Evolutionary conservation across 2,113 vertebrate genomes (phyloP), one percentile per base, ranked within the genome.

Genomic region (Caloenas nicobarica): DNA sequence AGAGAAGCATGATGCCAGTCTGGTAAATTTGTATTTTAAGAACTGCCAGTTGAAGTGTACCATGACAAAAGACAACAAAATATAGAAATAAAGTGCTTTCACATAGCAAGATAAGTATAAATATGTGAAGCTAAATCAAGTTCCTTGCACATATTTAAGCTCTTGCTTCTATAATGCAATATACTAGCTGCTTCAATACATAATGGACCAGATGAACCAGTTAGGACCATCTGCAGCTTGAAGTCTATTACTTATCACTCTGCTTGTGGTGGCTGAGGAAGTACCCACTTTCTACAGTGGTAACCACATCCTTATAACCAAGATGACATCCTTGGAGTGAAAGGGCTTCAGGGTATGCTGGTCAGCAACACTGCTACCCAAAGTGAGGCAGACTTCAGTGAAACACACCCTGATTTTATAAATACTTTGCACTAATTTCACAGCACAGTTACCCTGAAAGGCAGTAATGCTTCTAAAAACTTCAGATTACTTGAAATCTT

Each of bases 381-480:
- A 40, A 57, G 5, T 13, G 16, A 85, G 13, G 14, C 2, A 74
- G 16, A 71, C 14, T 25, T 10, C 11, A 65, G 17, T 21, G 44
- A 66, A 78, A 73, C 2, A 24, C 3, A 33, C 21, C 15, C 46
- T n/a, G 0, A 2, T 50, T 81, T 21, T 22, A 40, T 7, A 70
- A 46, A 68, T 26, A 69, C 11, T 10, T 60, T 14, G 15, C 23
- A 77, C 38, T 51, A 11, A 46, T 51, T 62, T 64, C 19, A 69
- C 11, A 74, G 19, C 31, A 71, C 36, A 56, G 29, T 11, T 34
- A 48, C 10, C 5, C 34, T 80, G 62, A 82, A 62, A 76, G 23
- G 6, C 23, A 61, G 18, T 12, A 15, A 58, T 0, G 0, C 12
- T 31, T 50, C 4, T 33, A 61, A 48, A 61, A 77, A 17, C 6